Base-by-base conservation (phyloP, 2,888 invertebrate genomes). In the Cyaniris semiargus region DNA sequence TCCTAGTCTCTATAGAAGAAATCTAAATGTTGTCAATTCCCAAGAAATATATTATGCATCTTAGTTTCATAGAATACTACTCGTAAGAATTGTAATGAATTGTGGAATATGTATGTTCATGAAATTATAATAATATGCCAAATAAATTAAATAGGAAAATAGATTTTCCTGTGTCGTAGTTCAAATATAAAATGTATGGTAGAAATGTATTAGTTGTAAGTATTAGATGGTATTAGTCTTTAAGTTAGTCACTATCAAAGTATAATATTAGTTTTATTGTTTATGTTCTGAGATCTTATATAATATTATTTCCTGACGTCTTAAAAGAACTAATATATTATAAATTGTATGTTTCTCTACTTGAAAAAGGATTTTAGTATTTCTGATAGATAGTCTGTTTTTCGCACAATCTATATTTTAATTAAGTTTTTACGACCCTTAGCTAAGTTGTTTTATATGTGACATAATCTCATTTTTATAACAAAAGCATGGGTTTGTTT, bases 71-170 rank as follows among this genome's bases (percentile, higher is more conserved):
- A 66, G 66, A 66, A 66, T 31, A 66, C 5, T 66, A 66, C 66
- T 66, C 27, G 27, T 66, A 66, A 13, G 66, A 71, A 71, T 38
- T 34, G 70, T 34, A 70, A 70, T 34, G 23, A 70, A n/a, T 38
- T 38, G 38, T 71, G 66, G 27, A 66, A 31, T 66, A 27, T 66
- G 66, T 66, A 31, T 66, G 27, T 79, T 78, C 76, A 79, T 78
- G 76, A 60, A 76, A 76, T 79, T 76, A 56, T 80, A 76, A 76
- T 79, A 75, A 56, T 80, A 82, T 83, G 83, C 83, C 83, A 83
- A 83, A 83, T 79, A 83, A 78, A 21, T 78, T 81, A 78, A 78
- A 77, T 81, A 82, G 79, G 78, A 80, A 79, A 79, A 80, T 79
- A 77, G 80, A 80, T 78, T 76, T 80, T 81, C 80, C 81, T 82